Conservation (phyloP, 2,797 vertebrate species). For the Pseudochromis fuscus region DNA sequence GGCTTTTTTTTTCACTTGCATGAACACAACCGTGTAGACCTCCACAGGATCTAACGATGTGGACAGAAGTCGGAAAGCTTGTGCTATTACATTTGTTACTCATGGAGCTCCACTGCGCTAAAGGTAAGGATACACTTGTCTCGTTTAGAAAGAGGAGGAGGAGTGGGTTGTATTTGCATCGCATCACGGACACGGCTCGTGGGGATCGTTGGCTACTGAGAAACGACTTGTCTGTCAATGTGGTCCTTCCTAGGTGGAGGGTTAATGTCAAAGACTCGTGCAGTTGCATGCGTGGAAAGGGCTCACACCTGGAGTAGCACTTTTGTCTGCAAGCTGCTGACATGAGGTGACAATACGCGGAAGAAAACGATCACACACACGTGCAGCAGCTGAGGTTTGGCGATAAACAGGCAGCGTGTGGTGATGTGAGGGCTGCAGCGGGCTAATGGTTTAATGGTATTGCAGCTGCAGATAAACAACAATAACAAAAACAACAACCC, state of each 20-base stretch:
- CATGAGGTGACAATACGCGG: slow-evolving; percentile 51
- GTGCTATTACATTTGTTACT: slow-evolving; percentile 84
- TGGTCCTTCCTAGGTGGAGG: neutral
- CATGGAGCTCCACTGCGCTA: slow-evolving; percentile 75
- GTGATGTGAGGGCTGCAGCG: slow-evolving; percentile 19
- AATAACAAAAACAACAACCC: no score
- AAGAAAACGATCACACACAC: slow-evolving; percentile 31
- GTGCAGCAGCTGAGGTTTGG: neutral
- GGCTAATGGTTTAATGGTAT: neutral
- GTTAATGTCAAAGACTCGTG: neutral
- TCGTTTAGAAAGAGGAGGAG: neutral
- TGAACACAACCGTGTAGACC: slow-evolving; percentile 58
- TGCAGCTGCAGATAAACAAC: slow-evolving; percentile 15
- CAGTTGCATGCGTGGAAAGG: neutral
- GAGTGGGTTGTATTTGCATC: slow-evolving; percentile 14
- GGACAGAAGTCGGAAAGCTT: slow-evolving; percentile 82
- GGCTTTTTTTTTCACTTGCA: slow-evolving; percentile 48
- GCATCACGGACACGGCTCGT: slow-evolving; percentile 7
- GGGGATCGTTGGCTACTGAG: neutral
- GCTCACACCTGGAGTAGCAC: slow-evolving; percentile 18
- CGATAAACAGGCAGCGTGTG: neutral
- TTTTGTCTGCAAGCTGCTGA: slow-evolving; percentile 29
- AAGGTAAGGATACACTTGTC: slow-evolving; percentile 79
- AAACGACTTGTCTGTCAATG: neutral
- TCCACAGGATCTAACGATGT: slow-evolving; percentile 82